Conservation (phyloP, 2,797 vertebrate species). For the Ctenopoma multispine region DNA sequence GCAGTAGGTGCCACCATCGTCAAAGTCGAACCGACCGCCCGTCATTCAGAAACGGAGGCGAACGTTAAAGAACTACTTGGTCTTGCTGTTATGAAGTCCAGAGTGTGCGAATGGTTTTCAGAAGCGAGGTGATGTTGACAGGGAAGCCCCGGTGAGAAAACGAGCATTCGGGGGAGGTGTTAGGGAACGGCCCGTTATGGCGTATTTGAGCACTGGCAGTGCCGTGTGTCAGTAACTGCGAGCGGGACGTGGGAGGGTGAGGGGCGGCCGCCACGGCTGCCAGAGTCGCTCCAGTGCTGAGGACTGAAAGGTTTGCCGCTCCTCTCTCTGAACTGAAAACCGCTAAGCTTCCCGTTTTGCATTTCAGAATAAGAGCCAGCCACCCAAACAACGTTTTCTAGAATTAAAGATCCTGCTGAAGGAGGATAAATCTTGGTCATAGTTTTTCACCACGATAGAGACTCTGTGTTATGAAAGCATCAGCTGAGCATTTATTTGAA, state of each 20-base stretch:
- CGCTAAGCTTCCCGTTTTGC: slow-evolving; percentile 9
- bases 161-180: slow-evolving; percentile 11
- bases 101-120: slow-evolving; percentile 29
- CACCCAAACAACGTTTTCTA: background rate
- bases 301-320: slow-evolving; percentile 50
- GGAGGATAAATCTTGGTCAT: background rate
- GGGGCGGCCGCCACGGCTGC: slow-evolving; percentile 47
- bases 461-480: no score
- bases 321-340: slow-evolving; percentile 14
- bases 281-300: slow-evolving; percentile 37
- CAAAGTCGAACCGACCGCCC: slow-evolving; percentile 97
- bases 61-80: background rate
- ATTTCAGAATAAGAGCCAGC: slow-evolving; percentile 41
- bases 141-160: slow-evolving; percentile 7
- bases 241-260: slow-evolving; percentile 44
- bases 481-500: no score
- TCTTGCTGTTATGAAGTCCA: background rate
- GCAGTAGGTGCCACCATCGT: slow-evolving; percentile 84
- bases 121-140: slow-evolving; percentile 22
- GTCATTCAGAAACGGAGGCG: slow-evolving; percentile 86
- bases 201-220: slow-evolving; percentile 50
- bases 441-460: no score
- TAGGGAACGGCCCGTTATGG: slow-evolving; percentile 36
- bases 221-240: slow-evolving; percentile 6
- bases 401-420: background rate